These are phyloP conservation scores for Leucania comma DNA, from an alignment of 2,888 invertebrate species.

Conservation along the genomic window DNA sequence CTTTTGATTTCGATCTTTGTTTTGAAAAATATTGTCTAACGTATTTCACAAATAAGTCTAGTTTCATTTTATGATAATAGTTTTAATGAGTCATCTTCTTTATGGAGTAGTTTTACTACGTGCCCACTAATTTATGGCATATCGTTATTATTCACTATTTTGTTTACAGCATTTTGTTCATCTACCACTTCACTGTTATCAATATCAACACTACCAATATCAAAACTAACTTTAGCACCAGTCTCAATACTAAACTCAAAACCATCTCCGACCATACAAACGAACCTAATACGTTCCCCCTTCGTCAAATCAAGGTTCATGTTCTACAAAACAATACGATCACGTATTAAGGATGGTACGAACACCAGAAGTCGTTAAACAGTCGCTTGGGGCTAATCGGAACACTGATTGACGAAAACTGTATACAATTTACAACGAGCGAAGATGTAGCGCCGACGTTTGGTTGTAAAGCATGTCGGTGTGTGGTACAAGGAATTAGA, in stretches of 20 bases:
- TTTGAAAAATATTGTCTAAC: constrained; percentile 7
- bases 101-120: background rate
- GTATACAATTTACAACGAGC: constrained; percentile 72
- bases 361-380: constrained; percentile 69
- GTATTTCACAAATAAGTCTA: background rate
- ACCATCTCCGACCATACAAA: background rate
- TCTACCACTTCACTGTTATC: background rate
- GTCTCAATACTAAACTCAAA: background rate
- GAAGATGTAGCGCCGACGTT: constrained; percentile 67
- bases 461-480: constrained; percentile 66
- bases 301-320: constrained; percentile 47
- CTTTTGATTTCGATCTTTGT: constrained; percentile 9
- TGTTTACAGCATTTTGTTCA: too few relatives aligned
- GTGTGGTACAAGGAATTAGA: constrained; percentile 30
- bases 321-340: constrained; percentile 58
- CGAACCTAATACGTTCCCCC: constrained; percentile 16
- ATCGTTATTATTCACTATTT: background rate
- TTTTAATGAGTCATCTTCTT: background rate
- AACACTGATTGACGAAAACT: constrained; percentile 74
- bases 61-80: background rate
- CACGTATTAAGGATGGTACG: constrained; percentile 47
- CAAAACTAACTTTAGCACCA: background rate
- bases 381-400: constrained; percentile 66
- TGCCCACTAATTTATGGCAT: background rate
- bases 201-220: background rate